Evolutionary conservation across 2,113 vertebrate genomes (phyloP).

Genomic region (Solea senegalensis): DNA sequence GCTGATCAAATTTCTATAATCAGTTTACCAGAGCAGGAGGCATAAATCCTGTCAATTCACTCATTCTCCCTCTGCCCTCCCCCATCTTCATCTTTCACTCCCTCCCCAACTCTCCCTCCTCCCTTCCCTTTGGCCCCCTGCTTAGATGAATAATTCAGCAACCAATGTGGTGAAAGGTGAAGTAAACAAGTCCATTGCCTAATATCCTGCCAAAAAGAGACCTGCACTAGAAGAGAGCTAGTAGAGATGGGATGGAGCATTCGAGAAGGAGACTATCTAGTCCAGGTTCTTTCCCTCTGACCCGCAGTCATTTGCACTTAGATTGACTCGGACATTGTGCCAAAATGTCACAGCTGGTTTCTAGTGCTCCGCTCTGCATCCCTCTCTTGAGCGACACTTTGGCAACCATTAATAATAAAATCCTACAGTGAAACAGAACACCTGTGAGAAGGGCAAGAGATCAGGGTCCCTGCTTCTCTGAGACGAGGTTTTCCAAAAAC

Average conservation of each 20-base stretch:
- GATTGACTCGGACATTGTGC: constrained; percentile 76
- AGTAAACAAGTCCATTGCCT: constrained; percentile 87
- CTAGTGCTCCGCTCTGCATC: constrained; percentile 36
- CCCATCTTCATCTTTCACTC: constrained; percentile 27
- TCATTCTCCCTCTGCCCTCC: constrained; percentile 52
- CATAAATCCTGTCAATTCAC: constrained; percentile 79
- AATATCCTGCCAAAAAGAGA: constrained; percentile 81
- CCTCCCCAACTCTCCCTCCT: constrained; percentile 35
- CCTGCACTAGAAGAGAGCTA: constrained; percentile 55
- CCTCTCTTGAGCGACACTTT: constrained; percentile 52
- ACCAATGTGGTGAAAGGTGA: constrained; percentile 85
- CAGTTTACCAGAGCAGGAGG: constrained; percentile 80
- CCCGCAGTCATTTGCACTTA: constrained; percentile 81
- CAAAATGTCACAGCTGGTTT: constrained; percentile 69
- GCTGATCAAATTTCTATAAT: constrained; percentile 82
- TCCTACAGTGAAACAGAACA: constrained; percentile 64
- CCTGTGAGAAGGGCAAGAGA: constrained; percentile 63
- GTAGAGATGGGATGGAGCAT: constrained; percentile 62
- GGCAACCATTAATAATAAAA: constrained; percentile 73
- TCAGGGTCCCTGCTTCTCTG: constrained; percentile 53
- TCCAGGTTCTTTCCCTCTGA: constrained; percentile 69
- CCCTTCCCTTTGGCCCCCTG: constrained; percentile 63
- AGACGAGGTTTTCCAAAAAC: constrained; percentile 42
- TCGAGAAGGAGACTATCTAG: constrained; percentile 56
- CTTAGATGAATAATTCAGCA: constrained; percentile 86